Evolutionary conservation across 2,888 invertebrate species (phyloP), one percentile per base, ranked within the genome.

Genomic region (Pterostichus niger): DNA sequence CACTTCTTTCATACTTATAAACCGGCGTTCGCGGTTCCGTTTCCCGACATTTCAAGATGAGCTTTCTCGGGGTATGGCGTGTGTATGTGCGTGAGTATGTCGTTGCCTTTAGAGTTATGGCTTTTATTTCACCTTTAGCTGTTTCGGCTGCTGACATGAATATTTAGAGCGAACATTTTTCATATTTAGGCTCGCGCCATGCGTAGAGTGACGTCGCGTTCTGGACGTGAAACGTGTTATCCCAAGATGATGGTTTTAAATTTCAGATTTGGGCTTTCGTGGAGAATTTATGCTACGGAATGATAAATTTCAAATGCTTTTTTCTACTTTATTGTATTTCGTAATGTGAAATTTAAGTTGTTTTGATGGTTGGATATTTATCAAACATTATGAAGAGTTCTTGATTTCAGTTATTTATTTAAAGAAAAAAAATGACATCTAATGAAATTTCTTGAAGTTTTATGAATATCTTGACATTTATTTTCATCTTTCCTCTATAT

Each of bases 111-210:
- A 52, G 52, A 56, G 56, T 77, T 77, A 77, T 77, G 33, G 6
- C 64, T 79, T 64, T 79, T 64, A 64, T 64, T 79, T 61, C 46
- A 61, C 79, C 46, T 79, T 40, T 64, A 64, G 44, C 11, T 78
- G 46, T 61, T 78, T 40, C 40, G 11, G 17, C 35, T 46, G 46
- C 59, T 13, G 10, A 81, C 35, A 81, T 81, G 35, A 68, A 81
- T 68, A 68, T 80, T 56, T 52, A 80, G 80, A 68, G 49, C 59
- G 80, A 68, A 17, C 59, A 77, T 77, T 77, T 77, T 77, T 77
- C 77, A 77, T 77, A 17, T 77, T 56, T 40, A 77, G 73, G 40
- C 40, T 40, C 40, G 40, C 40, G 9, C 40, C 40, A 40, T 40
- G 40, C 40, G 40, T 40, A 40, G 40, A 40, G 7, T 40, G 40